Percentiles rank a stretch among this genome's conserved stretches.
phyloP scores from a whole-genome alignment of 2,113 vertebrate species.

The Cryptomyrus ogoouensis region DNA sequence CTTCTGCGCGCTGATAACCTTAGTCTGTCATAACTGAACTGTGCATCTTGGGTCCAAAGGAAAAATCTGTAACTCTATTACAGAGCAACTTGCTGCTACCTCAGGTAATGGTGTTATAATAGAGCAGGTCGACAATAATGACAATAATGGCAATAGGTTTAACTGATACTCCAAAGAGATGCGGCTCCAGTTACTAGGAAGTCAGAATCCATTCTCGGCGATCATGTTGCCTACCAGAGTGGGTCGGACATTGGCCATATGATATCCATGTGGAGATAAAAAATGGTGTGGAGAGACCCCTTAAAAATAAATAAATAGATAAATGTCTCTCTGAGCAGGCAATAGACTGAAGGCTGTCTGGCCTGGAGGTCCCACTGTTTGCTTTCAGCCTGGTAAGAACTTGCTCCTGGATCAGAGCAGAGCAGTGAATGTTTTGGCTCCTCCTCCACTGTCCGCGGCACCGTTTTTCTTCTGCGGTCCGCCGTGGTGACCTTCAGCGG shows the following conservation, averaged over 20 bases:
- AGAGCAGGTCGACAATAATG: neutral
- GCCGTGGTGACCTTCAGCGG: neutral
- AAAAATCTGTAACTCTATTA: neutral
- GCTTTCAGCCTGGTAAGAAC: neutral
- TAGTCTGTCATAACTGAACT: neutral
- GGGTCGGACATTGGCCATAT: neutral
- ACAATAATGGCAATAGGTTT: neutral
- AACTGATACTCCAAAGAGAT: neutral
- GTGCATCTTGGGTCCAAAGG: neutral
- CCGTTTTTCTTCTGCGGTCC: neutral
- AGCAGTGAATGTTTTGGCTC: neutral
- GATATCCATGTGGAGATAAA: neutral
- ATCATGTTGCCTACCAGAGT: neutral
- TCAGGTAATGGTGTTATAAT: neutral
- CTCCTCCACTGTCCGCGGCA: neutral
- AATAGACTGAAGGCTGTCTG: neutral
- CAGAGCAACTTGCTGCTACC: neutral
- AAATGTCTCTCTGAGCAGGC: neutral
- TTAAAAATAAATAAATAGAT: neutral
- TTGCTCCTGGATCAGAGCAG: neutral
- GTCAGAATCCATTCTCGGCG: neutral
- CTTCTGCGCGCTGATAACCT: neutral
- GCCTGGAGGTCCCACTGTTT: neutral
- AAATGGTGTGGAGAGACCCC: neutral
- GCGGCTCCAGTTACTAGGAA: neutral